Evolutionary conservation across 2,888 invertebrate genomes (phyloP), one percentile per base, ranked within the genome.

Genomic region (Maniola hyperantus): DNA sequence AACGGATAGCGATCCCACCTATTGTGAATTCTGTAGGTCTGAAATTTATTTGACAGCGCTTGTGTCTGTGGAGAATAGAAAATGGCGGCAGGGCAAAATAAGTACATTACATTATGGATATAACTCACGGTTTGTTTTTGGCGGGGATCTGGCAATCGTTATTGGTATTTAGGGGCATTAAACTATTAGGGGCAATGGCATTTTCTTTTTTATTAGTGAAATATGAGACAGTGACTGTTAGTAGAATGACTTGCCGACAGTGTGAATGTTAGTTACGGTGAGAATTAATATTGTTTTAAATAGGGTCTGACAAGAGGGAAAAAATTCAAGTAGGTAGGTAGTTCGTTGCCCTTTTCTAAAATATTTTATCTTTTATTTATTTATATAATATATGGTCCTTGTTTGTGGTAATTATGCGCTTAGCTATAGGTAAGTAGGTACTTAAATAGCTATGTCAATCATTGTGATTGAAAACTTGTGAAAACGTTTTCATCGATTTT

Each of bases 41-140:
- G 87, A 92, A 90, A 93, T 93, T 93, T 93, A 93, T 93, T 91
- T 83, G 92, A 93, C 92, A 89, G 89, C 83, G 73, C 79, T 84
- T 88, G 87, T 89, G 87, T 91, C 92, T 91, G 91, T 87, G 83
- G 91, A 92, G 92, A 93, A 92, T 92, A 88, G 91, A 89, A 91
- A 92, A 92, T 91, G 90, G 92, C 88, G 87, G 88, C 88, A 88
- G 89, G 83, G 88, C 77, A 84, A 85, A 87, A 91, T 87, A 85
- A 87, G 91, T 87, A 91, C 82, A 86, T 85, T 84, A 81, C 86
- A 88, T 89, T 89, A 89, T 84, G 82, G 87, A 82, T 84, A 91
- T 92, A 93, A 91, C 85, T 92, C 92, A 92, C 81, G 89, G 90
- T 92, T 92, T 92, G 92, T 92, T 92, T 92, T 91, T 89, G 87